Percentiles rank a stretch among this genome's conserved stretches.
Evolutionary conservation across 2,113 vertebrate genomes (phyloP).

Genomic region (Rhinolophus sinicus): DNA sequence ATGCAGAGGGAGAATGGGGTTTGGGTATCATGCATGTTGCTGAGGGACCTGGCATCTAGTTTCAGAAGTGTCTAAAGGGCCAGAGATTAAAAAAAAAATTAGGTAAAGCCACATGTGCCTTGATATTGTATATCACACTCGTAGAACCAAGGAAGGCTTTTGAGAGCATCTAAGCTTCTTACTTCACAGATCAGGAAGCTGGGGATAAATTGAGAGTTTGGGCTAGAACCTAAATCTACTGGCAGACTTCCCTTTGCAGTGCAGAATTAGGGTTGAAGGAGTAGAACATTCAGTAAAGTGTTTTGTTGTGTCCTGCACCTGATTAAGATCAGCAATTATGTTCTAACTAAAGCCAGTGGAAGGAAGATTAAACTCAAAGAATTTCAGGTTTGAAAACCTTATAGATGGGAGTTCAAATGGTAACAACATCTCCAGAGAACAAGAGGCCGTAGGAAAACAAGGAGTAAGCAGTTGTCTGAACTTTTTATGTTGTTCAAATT

Average conservation of each 20-base stretch:
- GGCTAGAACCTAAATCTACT: neutral
- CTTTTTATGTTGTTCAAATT: neutral
- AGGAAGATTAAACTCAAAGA: neutral
- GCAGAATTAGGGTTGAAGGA: neutral
- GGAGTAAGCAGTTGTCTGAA: neutral
- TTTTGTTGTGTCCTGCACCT: neutral
- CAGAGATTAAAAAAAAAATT: neutral
- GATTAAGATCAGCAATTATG: neutral
- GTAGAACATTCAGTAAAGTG: neutral
- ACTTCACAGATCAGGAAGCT: neutral
- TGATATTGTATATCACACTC: neutral
- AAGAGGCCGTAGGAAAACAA: neutral
- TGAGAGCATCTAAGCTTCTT: neutral
- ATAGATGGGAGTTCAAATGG: neutral
- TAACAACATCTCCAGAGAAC: neutral
- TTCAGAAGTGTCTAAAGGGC: neutral
- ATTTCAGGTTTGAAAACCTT: conserved; percentile 13
- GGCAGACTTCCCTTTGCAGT: neutral
- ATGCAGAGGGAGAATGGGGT: neutral
- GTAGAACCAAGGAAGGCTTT: neutral
- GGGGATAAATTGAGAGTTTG: neutral
- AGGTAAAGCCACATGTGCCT: neutral
- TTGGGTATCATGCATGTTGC: neutral
- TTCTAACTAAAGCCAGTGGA: neutral
- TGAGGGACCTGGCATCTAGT: neutral